phyloP scores from a whole-genome alignment of 2,888 invertebrate species.

The Caenorhabditis angaria region DNA sequence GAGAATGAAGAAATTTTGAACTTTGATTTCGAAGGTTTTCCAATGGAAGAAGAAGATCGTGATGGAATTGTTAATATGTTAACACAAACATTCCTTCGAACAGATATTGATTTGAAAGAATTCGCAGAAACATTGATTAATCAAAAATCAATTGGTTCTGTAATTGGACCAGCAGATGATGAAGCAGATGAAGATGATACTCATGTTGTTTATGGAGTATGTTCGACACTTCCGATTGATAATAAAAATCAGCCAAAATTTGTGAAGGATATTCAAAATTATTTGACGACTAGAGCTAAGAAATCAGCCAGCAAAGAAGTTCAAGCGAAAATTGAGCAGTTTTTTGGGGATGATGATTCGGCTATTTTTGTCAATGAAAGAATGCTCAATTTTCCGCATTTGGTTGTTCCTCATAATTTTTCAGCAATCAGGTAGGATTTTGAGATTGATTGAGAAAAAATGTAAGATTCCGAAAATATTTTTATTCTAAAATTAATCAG shows the following conservation, averaged over 20 bases:
- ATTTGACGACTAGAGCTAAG: constrained; percentile 46
- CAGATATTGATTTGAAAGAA: constrained; percentile 57
- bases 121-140: constrained; percentile 58
- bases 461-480: too few species aligned
- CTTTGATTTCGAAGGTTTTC: constrained; percentile 66
- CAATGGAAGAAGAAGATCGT: constrained; percentile 58
- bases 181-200: constrained; percentile 55
- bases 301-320: constrained; percentile 52
- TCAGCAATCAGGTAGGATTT: constrained; percentile 25
- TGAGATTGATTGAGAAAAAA: too few species aligned
- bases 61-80: constrained; percentile 64
- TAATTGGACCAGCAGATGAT: constrained; percentile 57
- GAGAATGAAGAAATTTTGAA: constrained; percentile 46
- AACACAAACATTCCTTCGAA: constrained; percentile 65
- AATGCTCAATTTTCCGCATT: constrained; percentile 64
- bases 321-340: constrained; percentile 43
- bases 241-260: constrained; percentile 37
- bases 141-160: constrained; percentile 52
- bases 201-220: constrained; percentile 48
- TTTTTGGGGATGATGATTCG: constrained; percentile 28
- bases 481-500: constrained; percentile 22
- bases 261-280: constrained; percentile 44
- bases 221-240: constrained; percentile 29
- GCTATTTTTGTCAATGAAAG: constrained; percentile 64
- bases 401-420: constrained; percentile 60